phyloP scores from a whole-genome alignment of 2,797 vertebrate genomes.

The Phalloptychus januarius region DNA sequence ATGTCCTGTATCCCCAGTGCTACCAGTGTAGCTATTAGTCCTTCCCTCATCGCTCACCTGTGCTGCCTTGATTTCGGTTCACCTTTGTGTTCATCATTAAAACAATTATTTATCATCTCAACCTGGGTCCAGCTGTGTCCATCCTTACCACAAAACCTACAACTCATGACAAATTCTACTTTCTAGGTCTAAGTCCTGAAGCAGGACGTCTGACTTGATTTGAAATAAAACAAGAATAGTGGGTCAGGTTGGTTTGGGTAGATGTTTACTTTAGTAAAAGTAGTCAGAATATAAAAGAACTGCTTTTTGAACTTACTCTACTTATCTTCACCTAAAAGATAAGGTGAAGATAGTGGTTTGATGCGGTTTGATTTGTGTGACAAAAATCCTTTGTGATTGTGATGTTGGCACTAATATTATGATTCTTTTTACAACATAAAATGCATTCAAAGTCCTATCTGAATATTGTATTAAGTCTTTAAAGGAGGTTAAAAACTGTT shows the following conservation, averaged over 20 bases:
- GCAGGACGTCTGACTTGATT: not conserved
- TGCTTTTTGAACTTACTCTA: not conserved
- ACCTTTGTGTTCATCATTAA: too few species aligned
- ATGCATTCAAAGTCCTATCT: not conserved
- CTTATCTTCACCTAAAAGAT: not conserved
- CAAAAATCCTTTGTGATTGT: not conserved
- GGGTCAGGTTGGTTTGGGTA: not conserved
- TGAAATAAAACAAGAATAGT: not conserved
- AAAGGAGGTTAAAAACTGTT: not conserved
- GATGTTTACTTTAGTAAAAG: not conserved
- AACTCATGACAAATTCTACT: not conserved
- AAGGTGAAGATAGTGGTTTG: too few species aligned
- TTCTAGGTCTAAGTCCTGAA: not conserved
- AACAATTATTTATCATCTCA: too few species aligned
- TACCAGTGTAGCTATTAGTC: too few species aligned
- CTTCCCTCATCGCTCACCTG: too few species aligned
- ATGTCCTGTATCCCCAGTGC: too few species aligned
- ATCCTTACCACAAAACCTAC: too few species aligned
- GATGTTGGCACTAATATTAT: not conserved
- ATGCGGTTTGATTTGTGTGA: not conserved
- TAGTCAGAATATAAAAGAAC: not conserved
- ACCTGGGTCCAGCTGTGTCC: too few species aligned
- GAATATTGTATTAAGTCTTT: not conserved
- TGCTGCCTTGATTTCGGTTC: too few species aligned
- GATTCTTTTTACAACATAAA: not conserved